phyloP scores from a whole-genome alignment of 2,113 vertebrate genomes.

The Callipepla californica region DNA sequence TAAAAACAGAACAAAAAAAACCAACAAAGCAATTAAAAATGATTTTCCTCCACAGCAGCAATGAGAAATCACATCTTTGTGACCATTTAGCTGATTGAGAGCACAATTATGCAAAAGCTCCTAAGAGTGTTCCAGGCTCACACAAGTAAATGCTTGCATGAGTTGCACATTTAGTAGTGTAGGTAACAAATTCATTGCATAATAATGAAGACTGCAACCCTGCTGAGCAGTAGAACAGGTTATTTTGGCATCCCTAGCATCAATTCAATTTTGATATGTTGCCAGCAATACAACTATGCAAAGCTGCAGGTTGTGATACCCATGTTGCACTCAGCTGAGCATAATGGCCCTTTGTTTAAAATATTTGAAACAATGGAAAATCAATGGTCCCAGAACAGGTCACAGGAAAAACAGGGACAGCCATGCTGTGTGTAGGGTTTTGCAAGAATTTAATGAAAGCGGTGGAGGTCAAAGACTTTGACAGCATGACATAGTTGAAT shows the following conservation, averaged over 20 bases:
- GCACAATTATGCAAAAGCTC: neutral
- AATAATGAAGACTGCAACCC: neutral
- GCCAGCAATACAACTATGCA: neutral
- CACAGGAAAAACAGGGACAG: neutral
- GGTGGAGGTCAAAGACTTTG: neutral
- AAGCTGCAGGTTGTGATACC: neutral
- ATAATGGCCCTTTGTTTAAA: neutral
- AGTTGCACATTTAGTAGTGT: neutral
- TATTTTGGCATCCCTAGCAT: neutral
- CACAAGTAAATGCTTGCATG: constrained; percentile 10
- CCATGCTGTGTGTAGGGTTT: neutral
- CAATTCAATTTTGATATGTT: neutral
- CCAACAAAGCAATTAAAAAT: neutral
- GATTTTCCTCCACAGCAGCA: neutral
- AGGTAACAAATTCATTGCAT: neutral
- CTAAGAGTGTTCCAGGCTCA: neutral
- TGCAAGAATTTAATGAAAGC: neutral
- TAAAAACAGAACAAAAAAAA: neutral
- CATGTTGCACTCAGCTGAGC: neutral
- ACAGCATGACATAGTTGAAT: neutral
- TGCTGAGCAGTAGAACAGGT: constrained; percentile 12
- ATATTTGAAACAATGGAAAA: neutral
- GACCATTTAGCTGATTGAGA: neutral
- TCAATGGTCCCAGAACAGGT: neutral
- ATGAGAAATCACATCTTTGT: neutral